A percentile compares a stretch with the other conserved stretches of the same genome.
Evolutionary conservation across 2,797 vertebrate genomes (phyloP).

Genomic region (Columba guinea): DNA sequence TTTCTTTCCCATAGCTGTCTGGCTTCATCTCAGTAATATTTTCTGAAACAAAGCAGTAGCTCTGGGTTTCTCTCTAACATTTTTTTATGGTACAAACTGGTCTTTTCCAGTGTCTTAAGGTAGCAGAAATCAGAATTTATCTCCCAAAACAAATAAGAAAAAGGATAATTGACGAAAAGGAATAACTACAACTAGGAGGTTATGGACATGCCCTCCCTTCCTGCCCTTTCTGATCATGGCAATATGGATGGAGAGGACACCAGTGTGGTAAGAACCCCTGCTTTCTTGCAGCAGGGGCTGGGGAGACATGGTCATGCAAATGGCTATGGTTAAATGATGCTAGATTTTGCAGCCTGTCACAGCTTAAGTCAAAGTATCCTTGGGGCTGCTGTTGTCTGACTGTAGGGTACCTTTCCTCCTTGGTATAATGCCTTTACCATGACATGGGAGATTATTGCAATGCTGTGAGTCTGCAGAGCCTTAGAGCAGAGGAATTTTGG

Average conservation of each 20-base stretch:
- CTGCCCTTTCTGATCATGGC: neutral
- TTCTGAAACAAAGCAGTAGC: neutral
- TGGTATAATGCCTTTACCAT: neutral
- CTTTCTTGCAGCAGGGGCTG: neutral
- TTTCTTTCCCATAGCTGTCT: neutral
- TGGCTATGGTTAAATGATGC: neutral
- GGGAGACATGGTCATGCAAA: neutral
- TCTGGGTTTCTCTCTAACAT: neutral
- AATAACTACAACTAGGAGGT: neutral
- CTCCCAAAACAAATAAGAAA: neutral
- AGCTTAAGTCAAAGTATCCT: neutral
- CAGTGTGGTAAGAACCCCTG: neutral
- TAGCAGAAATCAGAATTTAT: neutral
- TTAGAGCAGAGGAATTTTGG: neutral
- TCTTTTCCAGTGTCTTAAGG: neutral
- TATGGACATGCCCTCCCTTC: neutral
- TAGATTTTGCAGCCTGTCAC: neutral
- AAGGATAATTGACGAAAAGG: neutral
- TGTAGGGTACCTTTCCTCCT: neutral
- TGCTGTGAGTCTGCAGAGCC: neutral
- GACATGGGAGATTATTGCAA: neutral
- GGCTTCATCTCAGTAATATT: neutral
- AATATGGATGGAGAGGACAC: neutral
- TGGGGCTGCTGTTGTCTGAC: neutral
- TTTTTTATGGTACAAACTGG: neutral